These are phyloP conservation scores for Erpetoichthys calabaricus DNA, from an alignment of 2,797 vertebrate species.

Conservation along the genomic window DNA sequence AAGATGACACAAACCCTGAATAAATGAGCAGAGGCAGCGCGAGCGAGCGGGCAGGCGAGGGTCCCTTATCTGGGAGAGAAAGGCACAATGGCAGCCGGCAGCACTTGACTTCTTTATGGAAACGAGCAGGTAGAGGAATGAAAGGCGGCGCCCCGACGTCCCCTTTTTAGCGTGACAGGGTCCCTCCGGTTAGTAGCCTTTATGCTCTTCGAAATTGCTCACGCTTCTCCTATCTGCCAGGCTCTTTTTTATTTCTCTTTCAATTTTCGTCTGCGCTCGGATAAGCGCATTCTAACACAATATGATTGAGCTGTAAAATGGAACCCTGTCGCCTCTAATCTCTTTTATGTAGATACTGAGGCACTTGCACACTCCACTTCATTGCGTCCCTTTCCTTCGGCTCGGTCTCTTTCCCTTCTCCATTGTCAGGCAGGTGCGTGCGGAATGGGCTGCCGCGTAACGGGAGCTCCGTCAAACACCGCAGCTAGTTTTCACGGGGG, in stretches of 20 bases:
- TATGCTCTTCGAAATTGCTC: slow-evolving; percentile 87
- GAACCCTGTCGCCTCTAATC: slow-evolving; percentile 81
- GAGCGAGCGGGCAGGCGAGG: no score
- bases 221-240: slow-evolving; percentile 73
- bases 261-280: slow-evolving; percentile 75
- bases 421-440: slow-evolving; percentile 41
- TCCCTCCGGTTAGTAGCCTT: slow-evolving; percentile 76
- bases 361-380: slow-evolving; percentile 62
- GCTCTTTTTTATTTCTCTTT: slow-evolving; percentile 88
- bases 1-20: no score
- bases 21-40: no score
- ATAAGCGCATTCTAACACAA: slow-evolving; percentile 77
- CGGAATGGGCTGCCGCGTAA: slow-evolving; percentile 40
- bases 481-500: slow-evolving; percentile 54
- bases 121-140: slow-evolving; percentile 62
- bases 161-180: slow-evolving; percentile 87
- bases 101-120: slow-evolving; percentile 80
- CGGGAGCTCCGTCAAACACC: slow-evolving; percentile 48
- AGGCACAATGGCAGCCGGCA: slow-evolving; percentile 68
- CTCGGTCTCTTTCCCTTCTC: slow-evolving; percentile 6
- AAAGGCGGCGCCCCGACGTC: slow-evolving; percentile 69
- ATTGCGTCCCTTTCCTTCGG: slow-evolving; percentile 29
- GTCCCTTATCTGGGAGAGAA: slow-evolving; percentile 52
- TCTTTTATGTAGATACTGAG: slow-evolving; percentile 86
- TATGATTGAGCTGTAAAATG: slow-evolving; percentile 87